Base-by-base conservation (phyloP, 2,113 vertebrate genomes). In the Trematocara macrostoma region DNA sequence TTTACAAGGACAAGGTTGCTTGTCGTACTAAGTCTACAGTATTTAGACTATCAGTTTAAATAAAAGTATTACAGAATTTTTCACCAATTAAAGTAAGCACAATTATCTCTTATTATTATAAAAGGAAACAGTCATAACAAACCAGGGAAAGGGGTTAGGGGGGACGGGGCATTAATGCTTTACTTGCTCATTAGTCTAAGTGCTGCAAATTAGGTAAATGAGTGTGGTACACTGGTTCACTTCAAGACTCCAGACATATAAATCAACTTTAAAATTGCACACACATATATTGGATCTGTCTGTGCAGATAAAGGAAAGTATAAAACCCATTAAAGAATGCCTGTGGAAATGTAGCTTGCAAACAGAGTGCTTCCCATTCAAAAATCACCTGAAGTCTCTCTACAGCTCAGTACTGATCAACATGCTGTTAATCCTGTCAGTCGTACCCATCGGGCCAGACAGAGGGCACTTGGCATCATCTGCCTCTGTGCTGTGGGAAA, bases 381-480 rank as follows among this genome's bases (percentile, higher is more conserved):
- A 79, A 69, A 87, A 88, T 80, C 83, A 89, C 57, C 90, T 92
- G 55, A 79, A 82, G 87, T 86, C 74, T 49, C 57, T 81, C 47
- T 74, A 26, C 8, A 38, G 61, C 71, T 85, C 82, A 82, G 82
- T 40, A 11, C 18, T 79, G 45, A 91, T 86, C 84, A 74, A 85
- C 78, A 84, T 34, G 84, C 78, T 78, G 71, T 86, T 89, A 93
- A 91, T 92, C 89, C 78, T 40, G 83, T 90, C 84, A 78, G 76
- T 79, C 20, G 5, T 84, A 78, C 69, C 89, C 78, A n/a, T 11
- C 6, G 29, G 88, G 84, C 67, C 83, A 85, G 56, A 86, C 74
- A 15, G 79, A 87, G 86, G 90, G 52, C 86, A 85, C 45, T 57
- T 26, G 69, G 82, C 52, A 47, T 83, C 55, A 38, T 88, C 52